Conservation (phyloP, 2,797 vertebrate species). For the Mycteria americana region DNA sequence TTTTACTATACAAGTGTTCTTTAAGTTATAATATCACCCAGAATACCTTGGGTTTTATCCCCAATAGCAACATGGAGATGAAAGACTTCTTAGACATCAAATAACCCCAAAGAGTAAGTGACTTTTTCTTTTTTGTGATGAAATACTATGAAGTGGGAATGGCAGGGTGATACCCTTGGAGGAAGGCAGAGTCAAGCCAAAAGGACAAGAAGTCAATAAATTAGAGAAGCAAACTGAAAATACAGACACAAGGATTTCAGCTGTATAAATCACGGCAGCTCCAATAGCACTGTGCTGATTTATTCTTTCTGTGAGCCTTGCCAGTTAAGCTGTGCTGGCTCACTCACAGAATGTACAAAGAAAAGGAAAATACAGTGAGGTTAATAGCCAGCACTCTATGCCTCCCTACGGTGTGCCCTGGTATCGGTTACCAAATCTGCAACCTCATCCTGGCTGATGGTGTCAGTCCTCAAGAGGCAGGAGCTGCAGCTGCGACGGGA, state of each 20-base stretch:
- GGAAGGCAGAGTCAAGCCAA: conserved; percentile 23
- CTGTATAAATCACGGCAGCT: conserved; percentile 15
- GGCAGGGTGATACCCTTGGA: conserved; percentile 14
- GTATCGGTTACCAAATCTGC: not conserved
- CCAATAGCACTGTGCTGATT: conserved; percentile 1
- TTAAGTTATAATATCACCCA: not conserved
- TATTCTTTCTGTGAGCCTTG: conserved; percentile 13
- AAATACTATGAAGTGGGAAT: conserved; percentile 19
- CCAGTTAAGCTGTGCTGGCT: not conserved
- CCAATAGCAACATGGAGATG: not conserved
- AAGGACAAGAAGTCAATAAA: conserved; percentile 53
- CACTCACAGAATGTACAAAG: not conserved
- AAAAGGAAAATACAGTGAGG: not conserved
- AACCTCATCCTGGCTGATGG: not conserved
- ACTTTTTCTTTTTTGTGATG: not conserved
- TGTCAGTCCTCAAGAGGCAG: not conserved
- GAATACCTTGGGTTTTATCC: not conserved
- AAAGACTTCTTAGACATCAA: conserved; percentile 12
- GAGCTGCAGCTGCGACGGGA: not conserved
- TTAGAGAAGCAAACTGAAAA: conserved; percentile 43
- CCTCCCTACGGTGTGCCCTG: not conserved
- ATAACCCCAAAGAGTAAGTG: not conserved
- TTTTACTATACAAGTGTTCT: not conserved
- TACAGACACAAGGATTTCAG: conserved; percentile 1
- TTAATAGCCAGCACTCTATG: not conserved